Percentiles rank a stretch among this genome's conserved stretches.
These are phyloP conservation scores for Romanogobio albipinnatus DNA, from an alignment of 2,113 vertebrate genomes.

Conservation along the genomic window DNA sequence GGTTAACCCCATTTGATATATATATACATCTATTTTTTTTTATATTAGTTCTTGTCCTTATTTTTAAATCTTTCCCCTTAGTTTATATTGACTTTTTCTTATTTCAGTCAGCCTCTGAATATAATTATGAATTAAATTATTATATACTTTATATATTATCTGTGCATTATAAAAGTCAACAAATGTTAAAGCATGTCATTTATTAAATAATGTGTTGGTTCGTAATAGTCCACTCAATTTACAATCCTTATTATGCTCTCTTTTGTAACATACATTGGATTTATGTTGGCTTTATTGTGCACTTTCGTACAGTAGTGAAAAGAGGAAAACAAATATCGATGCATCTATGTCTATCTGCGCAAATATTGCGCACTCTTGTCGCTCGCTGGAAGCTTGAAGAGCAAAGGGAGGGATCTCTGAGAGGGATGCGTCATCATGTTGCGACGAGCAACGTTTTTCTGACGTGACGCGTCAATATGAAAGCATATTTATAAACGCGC, in stretches of 20 bases:
- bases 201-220: neutral
- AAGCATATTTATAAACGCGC: neutral
- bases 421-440: constrained; percentile 1
- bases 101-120: neutral
- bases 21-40: no score
- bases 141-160: neutral
- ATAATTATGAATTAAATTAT: neutral
- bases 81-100: neutral
- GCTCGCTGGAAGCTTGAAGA: neutral
- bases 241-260: neutral
- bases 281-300: neutral
- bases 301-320: neutral
- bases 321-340: neutral
- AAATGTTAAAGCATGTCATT: neutral
- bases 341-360: neutral
- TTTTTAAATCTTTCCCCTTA: neutral
- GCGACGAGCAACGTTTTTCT: neutral
- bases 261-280: neutral
- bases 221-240: neutral
- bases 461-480: neutral
- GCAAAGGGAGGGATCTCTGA: no score
- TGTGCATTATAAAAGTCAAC: neutral
- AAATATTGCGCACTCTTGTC: neutral
- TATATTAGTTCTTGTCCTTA: neutral
- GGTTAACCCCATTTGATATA: no score